Evolutionary conservation across 2,888 invertebrate genomes (phyloP), one percentile per base, ranked within the genome.

Genomic region (Oxyteleia sp.): DNA sequence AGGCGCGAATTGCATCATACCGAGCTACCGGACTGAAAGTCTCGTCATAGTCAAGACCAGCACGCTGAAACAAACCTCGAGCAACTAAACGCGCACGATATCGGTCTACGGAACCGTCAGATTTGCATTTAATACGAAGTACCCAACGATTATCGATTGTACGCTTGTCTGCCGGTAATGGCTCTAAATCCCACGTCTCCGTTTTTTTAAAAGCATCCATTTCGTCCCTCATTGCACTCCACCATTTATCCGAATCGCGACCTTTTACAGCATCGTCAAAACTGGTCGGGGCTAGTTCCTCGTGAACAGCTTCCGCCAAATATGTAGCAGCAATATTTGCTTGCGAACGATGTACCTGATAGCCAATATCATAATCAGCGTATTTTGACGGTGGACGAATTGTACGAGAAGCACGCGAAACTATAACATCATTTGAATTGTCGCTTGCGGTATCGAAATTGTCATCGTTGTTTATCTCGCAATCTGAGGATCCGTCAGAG

Each of bases 91-190:
- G 64, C 3, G 51, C 49, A 4, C 61, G 64, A 64, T 38, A 64
- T 0, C 23, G 10, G 13, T 64, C 38, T 13, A 32, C 16, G 5
- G 8, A 53, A 49, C 49, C 49, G 7, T n/a, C 53, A 3, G n/a
- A 32, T 32, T 16, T 35, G 18, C 18, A 20, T 13, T 38, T 38
- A n/a, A n/a, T n/a, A n/a, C 32, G 63, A 68, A 82, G 82, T 5
- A 87, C 87, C 85, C 85, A 87, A 11, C 80, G 83, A 61, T 75
- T 82, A n/a, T 66, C 72, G 16, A 84, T 85, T 43, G 64, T 51
- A 18, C 68, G 81, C 35, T 78, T 74, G 0, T 81, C 84, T n/a
- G 13, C 1, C 10, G 84, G 82, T 20, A 78, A 51, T 8, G 59
- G 8, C 18, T 84, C 84, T n/a, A 79, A 64, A 7, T 59, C 61